Evolutionary conservation across 2,797 vertebrate species (phyloP).

Genomic region (Leucoraja ocellata): DNA sequence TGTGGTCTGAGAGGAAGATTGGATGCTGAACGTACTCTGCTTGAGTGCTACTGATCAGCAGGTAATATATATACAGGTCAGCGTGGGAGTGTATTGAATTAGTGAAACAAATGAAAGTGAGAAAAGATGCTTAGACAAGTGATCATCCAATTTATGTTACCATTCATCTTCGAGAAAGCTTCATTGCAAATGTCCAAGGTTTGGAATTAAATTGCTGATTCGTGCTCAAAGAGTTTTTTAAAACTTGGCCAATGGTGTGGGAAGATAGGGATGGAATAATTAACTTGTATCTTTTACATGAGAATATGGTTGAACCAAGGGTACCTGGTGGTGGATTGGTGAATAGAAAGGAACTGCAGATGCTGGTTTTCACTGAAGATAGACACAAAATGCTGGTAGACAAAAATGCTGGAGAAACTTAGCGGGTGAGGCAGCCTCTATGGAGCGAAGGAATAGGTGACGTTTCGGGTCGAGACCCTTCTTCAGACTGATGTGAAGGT

Average conservation of each 20-base stretch:
- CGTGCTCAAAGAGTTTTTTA: neutral
- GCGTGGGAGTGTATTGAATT: neutral
- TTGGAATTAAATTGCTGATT: neutral
- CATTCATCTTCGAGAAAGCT: neutral
- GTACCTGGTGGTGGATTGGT: neutral
- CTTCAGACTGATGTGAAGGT: too few species aligned
- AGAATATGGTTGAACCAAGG: neutral
- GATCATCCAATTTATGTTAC: constrained; percentile 25
- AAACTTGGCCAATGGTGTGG: neutral
- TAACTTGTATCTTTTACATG: neutral
- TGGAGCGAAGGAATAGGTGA: too few species aligned
- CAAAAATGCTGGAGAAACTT: too few species aligned
- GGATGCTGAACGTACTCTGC: neutral
- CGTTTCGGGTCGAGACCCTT: too few species aligned
- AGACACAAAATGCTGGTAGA: too few species aligned
- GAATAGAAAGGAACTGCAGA: too few species aligned
- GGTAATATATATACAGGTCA: neutral
- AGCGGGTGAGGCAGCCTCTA: too few species aligned
- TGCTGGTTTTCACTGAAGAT: too few species aligned
- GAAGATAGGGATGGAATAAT: neutral
- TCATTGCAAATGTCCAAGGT: neutral
- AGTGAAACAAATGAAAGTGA: neutral
- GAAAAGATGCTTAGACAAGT: neutral
- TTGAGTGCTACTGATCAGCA: neutral
- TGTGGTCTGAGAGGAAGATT: neutral